Conservation (phyloP, 2,113 vertebrate species). For the Pampusana beccarii region DNA sequence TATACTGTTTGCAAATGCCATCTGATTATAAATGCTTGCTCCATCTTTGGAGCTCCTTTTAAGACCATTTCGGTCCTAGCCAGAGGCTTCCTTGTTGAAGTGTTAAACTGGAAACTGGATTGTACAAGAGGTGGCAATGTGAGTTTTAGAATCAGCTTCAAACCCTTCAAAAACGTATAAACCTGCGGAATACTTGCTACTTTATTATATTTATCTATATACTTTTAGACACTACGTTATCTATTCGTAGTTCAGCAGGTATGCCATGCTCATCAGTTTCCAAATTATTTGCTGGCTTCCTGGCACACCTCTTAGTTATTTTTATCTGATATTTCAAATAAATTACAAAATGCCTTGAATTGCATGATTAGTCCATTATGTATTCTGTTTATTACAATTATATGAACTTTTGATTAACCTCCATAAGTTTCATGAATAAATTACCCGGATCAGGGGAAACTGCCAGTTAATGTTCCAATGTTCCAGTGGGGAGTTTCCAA, state of each 20-base stretch:
- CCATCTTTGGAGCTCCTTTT: neutral
- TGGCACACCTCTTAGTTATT: conserved; percentile 75
- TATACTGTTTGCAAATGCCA: neutral
- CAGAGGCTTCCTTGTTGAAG: neutral
- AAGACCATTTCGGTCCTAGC: neutral
- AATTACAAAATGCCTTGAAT: conserved; percentile 75
- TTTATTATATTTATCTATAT: conserved; percentile 56
- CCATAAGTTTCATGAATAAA: conserved; percentile 75
- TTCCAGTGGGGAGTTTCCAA: conserved; percentile 61
- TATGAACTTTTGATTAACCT: conserved; percentile 75
- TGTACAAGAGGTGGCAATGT: neutral
- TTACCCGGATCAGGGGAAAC: conserved; percentile 72
- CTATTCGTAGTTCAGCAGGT: conserved; percentile 72
- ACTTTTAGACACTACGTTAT: conserved; percentile 52
- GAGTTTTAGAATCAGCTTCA: conserved; percentile 3
- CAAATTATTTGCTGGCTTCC: conserved; percentile 74
- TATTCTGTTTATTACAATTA: conserved; percentile 76
- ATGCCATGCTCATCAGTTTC: conserved; percentile 69
- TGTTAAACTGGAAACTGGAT: neutral
- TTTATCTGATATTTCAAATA: conserved; percentile 77
- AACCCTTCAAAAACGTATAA: neutral
- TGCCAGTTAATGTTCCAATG: conserved; percentile 53
- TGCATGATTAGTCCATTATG: conserved; percentile 76
- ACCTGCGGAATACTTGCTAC: neutral
- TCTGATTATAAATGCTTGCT: neutral